These are phyloP conservation scores for Cochlearius cochlearius DNA, from an alignment of 2,113 vertebrate species.

Conservation along the genomic window DNA sequence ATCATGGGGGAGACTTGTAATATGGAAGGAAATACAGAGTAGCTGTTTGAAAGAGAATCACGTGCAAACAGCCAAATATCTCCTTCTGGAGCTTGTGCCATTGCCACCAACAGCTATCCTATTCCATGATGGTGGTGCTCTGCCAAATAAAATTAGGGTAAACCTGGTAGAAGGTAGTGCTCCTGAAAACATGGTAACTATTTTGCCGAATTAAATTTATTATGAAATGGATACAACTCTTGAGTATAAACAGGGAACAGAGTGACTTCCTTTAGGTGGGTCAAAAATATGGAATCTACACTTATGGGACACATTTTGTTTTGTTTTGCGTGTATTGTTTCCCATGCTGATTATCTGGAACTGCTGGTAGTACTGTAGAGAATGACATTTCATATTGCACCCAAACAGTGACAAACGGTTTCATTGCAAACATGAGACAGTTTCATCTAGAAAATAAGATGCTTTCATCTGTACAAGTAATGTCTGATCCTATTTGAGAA, in stretches of 20 bases:
- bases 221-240: neutral
- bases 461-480: neutral
- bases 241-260: neutral
- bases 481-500: neutral
- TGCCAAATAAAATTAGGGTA: neutral
- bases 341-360: neutral
- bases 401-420: neutral
- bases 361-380: neutral
- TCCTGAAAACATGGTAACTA: neutral
- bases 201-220: neutral
- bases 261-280: neutral
- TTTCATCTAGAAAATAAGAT: neutral
- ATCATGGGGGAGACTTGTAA: neutral
- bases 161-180: neutral
- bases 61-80: neutral
- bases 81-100: neutral
- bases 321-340: neutral
- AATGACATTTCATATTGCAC: neutral
- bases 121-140: neutral
- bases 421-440: neutral
- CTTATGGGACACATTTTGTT: neutral
- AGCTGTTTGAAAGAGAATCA: neutral
- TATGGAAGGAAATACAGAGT: neutral
- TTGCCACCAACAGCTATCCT: neutral
- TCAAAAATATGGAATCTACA: neutral